Base-by-base conservation (phyloP, 2,888 invertebrate species). In the Caenorhabditis sp. region DNA sequence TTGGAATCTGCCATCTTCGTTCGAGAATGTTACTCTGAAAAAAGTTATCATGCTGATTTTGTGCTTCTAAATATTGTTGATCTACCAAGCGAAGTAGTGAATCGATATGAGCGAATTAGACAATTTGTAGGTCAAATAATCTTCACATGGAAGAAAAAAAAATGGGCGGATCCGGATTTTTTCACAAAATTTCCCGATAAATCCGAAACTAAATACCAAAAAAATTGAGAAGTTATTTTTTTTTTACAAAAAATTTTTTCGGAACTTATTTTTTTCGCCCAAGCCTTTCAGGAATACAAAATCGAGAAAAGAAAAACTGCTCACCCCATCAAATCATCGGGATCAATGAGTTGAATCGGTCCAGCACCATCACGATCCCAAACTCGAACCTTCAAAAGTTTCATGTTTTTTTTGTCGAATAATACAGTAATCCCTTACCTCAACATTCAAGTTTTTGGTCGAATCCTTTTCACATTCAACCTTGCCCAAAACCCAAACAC, bases 271-370 rank as follows among this genome's bases (percentile, higher is more conserved):
- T n/a, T n/a, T n/a, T n/a, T n/a, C n/a, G n/a, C n/a, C n/a, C n/a
- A 50, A 50, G n/a, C 19, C 19, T 50, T 50, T 50, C 19, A 5
- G 4, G 17, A 50, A 10, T 50, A 5, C 5, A 8, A 21, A 8
- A 21, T 14, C 12, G 10, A 43, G 43, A 43, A 43, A 6, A 21
- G 21, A 14, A 60, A 51, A n/a, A 51, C 24, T n/a, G n/a, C n/a
- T 54, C 36, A 86, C 85, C 86, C 86, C 86, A 86, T 86, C 66
- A 85, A 63, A 68, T 86, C 86, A 75, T 86, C 86, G 1, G 86
- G 85, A 69, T 86, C 86, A 57, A 86, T 65, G 26, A 82, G 68
- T 62, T 83, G 76, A 71, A 69, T 76, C 63, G 74, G 78, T 31
- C 79, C 80, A 21, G 71, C 68, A 10, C 83, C 82, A 63, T 86